Evolutionary conservation across 2,888 invertebrate genomes (phyloP), one percentile per base, ranked within the genome.

Genomic region (Pristionchus entomophagus): DNA sequence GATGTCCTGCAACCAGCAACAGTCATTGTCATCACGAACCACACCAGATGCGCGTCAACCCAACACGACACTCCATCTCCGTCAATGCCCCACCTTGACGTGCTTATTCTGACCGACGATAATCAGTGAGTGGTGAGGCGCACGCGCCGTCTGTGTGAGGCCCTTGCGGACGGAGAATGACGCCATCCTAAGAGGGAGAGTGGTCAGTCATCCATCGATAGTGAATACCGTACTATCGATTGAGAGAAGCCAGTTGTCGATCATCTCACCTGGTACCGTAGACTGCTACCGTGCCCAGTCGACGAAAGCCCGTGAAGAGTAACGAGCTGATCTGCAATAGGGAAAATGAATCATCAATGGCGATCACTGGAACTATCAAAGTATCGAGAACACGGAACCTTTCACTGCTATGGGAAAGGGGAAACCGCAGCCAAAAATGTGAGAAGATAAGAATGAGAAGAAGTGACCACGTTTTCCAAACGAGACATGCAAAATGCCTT

Each of bases 181-280:
- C n/a, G 82, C 82, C 82, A 82, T 82, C 78, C 51, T 51, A 17
- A 49, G 32, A 38, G 38, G 5, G n/a, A 41, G 26, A 41, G 12
- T 65, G 38, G 17, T 41, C 22, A 41, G 45, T 73, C 41, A 73
- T n/a, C 41, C n/a, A 73, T 73, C 45, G 73, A 73, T 73, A 29
- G 4, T 4, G 8, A 56, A 19, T 32, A 65, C 65, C 65, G 65
- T 65, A 73, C n/a, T n/a, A n/a, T n/a, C n/a, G n/a, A n/a, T n/a
- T n/a, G n/a, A n/a, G n/a, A n/a, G n/a, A n/a, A n/a, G n/a, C n/a
- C n/a, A n/a, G n/a, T n/a, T n/a, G n/a, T n/a, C n/a, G n/a, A n/a
- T n/a, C n/a, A n/a, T n/a, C n/a, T n/a, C n/a, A n/a, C 73, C 73
- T 73, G 73, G 73, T 73, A 73, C 73, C 32, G 65, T 65, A 73